phyloP scores from a whole-genome alignment of 2,888 invertebrate species.

The Tolmerus cingulatus region DNA sequence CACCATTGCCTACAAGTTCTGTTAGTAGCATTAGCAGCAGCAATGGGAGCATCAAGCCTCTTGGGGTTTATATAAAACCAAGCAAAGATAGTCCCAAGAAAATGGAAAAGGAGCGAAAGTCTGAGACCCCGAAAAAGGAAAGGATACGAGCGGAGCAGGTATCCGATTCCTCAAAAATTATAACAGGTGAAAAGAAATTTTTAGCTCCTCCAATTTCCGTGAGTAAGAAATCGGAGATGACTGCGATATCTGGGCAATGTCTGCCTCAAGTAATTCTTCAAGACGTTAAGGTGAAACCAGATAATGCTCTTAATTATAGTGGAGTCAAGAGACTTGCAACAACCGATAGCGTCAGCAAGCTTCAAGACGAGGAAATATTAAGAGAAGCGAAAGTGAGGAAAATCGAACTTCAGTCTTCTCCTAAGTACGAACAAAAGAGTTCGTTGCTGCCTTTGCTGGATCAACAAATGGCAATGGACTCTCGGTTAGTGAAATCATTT shows the following conservation, averaged over 20 bases:
- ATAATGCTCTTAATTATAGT: constrained; percentile 38
- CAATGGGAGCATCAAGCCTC: constrained; percentile 47
- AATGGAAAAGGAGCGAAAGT: constrained; percentile 51
- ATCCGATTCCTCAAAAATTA: not conserved
- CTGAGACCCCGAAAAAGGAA: constrained; percentile 59
- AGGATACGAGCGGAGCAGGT: constrained; percentile 54
- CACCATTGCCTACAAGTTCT: constrained; percentile 52
- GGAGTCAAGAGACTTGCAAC: constrained; percentile 37
- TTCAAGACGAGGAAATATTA: constrained; percentile 37
- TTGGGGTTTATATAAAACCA: constrained; percentile 51
- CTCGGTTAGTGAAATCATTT: constrained; percentile 41
- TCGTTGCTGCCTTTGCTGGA: constrained; percentile 26
- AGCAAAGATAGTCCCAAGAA: constrained; percentile 61
- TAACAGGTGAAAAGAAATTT: not conserved
- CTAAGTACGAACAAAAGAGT: constrained; percentile 37
- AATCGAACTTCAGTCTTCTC: constrained; percentile 44
- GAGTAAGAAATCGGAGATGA: not conserved
- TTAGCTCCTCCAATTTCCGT: not conserved
- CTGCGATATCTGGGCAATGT: not conserved
- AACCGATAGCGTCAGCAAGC: not conserved
- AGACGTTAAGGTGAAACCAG: constrained; percentile 41
- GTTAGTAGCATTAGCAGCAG: constrained; percentile 48
- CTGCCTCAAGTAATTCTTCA: not conserved
- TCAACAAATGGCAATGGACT: constrained; percentile 8
- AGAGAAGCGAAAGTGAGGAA: constrained; percentile 49